These are phyloP conservation scores for Protophormia terraenovae DNA, from an alignment of 2,888 invertebrate species.

Conservation along the genomic window DNA sequence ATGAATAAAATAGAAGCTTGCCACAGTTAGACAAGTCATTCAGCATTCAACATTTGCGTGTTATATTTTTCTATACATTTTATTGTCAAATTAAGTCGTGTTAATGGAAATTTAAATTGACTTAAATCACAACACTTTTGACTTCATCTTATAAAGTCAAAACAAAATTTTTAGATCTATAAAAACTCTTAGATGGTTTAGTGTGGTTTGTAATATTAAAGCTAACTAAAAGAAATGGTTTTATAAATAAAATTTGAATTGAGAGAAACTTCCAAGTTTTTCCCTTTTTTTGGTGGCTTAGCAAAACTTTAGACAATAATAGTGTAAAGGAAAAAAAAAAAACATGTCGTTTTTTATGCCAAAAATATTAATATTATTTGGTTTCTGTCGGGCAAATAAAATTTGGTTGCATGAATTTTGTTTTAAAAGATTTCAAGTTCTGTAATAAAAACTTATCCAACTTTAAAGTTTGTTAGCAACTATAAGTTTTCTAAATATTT, in stretches of 20 bases:
- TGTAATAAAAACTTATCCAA: too few relatives aligned
- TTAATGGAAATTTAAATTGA: slow-evolving; percentile 68
- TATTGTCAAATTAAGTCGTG: slow-evolving; percentile 68
- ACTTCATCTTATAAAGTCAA: neutral
- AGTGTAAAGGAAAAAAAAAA: slow-evolving; percentile 7
- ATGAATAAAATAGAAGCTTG: slow-evolving; percentile 21
- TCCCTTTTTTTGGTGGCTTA: too few relatives aligned
- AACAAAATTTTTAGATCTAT: neutral
- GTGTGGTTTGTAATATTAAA: neutral
- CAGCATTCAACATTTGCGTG: slow-evolving; percentile 58
- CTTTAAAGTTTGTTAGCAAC: neutral
- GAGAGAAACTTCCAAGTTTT: too few relatives aligned
- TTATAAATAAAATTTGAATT: too few relatives aligned
- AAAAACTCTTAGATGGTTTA: neutral
- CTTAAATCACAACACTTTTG: slow-evolving; percentile 65
- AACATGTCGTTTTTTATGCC: slow-evolving; percentile 38
- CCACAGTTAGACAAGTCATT: neutral
- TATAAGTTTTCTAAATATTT: too few relatives aligned
- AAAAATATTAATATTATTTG: neutral
- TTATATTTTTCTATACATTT: slow-evolving; percentile 61
- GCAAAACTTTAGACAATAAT: too few relatives aligned
- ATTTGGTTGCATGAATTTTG: slow-evolving; percentile 18
- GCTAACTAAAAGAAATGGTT: too few relatives aligned
- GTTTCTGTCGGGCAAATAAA: slow-evolving; percentile 28
- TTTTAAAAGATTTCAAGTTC: neutral